Base-by-base conservation (phyloP, 2,113 vertebrate genomes). In the Fregata magnificens region DNA sequence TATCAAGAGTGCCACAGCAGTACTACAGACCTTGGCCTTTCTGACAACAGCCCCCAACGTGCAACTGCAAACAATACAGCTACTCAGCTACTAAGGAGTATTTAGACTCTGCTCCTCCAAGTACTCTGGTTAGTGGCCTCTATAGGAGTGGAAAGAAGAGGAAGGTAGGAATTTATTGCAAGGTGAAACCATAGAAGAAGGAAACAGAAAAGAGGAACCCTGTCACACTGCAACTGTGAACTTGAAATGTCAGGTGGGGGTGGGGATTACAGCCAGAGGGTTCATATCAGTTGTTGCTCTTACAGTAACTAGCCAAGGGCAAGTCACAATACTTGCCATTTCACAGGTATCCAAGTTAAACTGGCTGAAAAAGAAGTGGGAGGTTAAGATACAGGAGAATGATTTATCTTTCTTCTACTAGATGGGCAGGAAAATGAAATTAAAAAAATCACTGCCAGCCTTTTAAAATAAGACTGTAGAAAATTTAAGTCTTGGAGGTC, bases 401-500 rank as follows among this genome's bases (percentile, higher is more conserved):
- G 22, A 81, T 38, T 88, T 87, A 5, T 81, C 44, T 79, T 73
- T 84, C 65, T 86, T 78, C 31, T 90, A 76, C 26, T 67, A 87
- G 26, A 56, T 87, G 19, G 55, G 40, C 22, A 50, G 29, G 32
- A 92, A 93, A 78, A 13, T 3, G 1, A 79, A 92, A 59, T 14
- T 7, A 53, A 69, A 72, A 17, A 45, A 55, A 78, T 42, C 42
- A 90, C 59, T 72, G 63, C 42, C 93, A 96, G 86, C 74, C 90
- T 96, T 88, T 91, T 88, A 87, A 97, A 97, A 95, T 94, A 89
- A 96, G 93, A 95, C 78, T 24, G 59, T 95, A 86, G 45, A 82
- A 90, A 89, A 71, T 44, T 6, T 19, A 86, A 73, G 13, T 90
- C 61, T 79, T 73, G 70, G 66, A 15, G 17, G 69, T 83, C 67